phyloP scores from a whole-genome alignment of 2,797 vertebrate species.

The Salmo trutta region DNA sequence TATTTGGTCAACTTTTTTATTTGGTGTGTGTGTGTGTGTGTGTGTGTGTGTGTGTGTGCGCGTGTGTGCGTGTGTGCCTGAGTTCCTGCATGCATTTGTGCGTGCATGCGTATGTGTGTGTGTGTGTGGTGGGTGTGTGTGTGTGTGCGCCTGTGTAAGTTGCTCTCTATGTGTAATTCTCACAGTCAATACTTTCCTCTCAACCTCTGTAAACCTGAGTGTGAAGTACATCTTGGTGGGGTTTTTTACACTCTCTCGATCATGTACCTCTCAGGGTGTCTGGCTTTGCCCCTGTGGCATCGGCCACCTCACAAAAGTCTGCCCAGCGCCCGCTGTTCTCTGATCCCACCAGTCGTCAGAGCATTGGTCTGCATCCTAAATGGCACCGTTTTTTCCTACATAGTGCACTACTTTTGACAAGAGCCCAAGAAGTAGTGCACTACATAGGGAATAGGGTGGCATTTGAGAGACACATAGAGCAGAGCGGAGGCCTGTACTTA shows the following conservation, averaged over 20 bases:
- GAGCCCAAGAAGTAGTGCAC: too few species aligned
- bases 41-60: conserved; percentile 26
- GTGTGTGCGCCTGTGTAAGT: conserved; percentile 13
- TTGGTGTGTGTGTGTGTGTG: not conserved
- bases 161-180: conserved; percentile 16
- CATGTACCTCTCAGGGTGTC: too few species aligned
- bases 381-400: too few species aligned
- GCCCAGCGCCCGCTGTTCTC: conserved; percentile 29
- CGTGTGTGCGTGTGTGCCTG: not conserved
- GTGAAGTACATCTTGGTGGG: too few species aligned
- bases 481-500: not conserved
- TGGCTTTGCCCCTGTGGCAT: conserved; percentile 20
- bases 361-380: not conserved
- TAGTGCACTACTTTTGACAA: too few species aligned
- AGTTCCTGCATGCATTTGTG: too few species aligned
- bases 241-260: too few species aligned
- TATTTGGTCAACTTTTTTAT: not conserved
- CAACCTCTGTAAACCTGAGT: too few species aligned
- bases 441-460: too few species aligned
- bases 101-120: too few species aligned
- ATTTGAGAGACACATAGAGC: too few species aligned
- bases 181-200: conserved; percentile 18
- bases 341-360: not conserved
- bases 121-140: too few species aligned
- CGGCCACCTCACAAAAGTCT: not conserved